Evolutionary conservation across 2,888 invertebrate species (phyloP), one percentile per base, ranked within the genome.

Genomic region (Tetanocera ferruginea): DNA sequence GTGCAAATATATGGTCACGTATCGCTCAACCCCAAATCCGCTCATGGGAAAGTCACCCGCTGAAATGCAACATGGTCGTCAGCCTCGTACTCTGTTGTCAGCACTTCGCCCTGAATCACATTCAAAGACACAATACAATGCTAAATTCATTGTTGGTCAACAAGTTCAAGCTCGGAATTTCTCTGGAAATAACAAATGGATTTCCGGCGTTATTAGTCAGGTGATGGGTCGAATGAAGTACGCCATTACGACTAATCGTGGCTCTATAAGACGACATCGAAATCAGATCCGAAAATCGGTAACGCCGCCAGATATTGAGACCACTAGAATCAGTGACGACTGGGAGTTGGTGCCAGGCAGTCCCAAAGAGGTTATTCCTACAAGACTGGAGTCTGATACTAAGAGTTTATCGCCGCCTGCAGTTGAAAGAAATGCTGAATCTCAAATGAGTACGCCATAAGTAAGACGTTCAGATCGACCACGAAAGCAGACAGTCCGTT

Each of bases 61-160:
- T 0, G 76, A 78, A 49, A 28, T 80, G 57, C 64, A 80, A n/a
- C 81, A 81, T 57, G 80, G 80, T 0, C 60, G 79, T n/a, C 74
- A 78, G 62, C 80, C 79, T 5, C 73, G 52, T 60, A 76, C 76
- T 9, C 62, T 79, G 34, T 70, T 82, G 51, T 57, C 77, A 25
- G 77, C 77, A 11, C 17, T 76, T n/a, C 31, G 31, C 31, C n/a
- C n/a, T n/a, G n/a, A n/a, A n/a, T n/a, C n/a, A n/a, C n/a, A n/a
- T n/a, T n/a, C n/a, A n/a, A n/a, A n/a, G n/a, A n/a, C n/a, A n/a
- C n/a, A n/a, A n/a, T n/a, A n/a, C n/a, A n/a, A n/a, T n/a, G n/a
- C n/a, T n/a, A n/a, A n/a, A n/a, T n/a, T n/a, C n/a, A n/a, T n/a
- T n/a, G n/a, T n/a, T n/a, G n/a, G n/a, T n/a, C 60, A 60, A 60